These are phyloP conservation scores for Eudemis profundana DNA, from an alignment of 2,888 invertebrate genomes.

Conservation along the genomic window DNA sequence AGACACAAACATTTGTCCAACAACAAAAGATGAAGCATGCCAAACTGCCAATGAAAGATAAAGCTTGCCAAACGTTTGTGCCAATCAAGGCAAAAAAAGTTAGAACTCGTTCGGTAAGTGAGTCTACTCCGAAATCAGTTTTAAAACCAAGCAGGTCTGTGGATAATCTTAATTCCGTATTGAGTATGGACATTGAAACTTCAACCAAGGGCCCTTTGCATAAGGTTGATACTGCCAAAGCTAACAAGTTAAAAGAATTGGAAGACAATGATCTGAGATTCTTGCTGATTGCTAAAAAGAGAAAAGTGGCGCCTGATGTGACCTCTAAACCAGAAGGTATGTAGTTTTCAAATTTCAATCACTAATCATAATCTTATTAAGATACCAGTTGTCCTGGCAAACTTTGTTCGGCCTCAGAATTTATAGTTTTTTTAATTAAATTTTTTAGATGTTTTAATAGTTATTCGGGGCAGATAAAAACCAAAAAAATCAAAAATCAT, in stretches of 20 bases:
- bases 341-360: slow-evolving; percentile 44
- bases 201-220: background rate
- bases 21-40: background rate
- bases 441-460: too few species aligned
- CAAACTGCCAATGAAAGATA: slow-evolving; percentile 44
- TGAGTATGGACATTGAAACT: background rate
- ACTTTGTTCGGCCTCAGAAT: too few species aligned
- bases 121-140: slow-evolving; percentile 1
- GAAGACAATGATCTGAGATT: slow-evolving; percentile 58
- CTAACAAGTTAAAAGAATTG: slow-evolving; percentile 40
- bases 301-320: slow-evolving; percentile 43
- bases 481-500: too few species aligned
- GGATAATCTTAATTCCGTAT: background rate
- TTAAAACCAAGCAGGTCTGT: slow-evolving; percentile 22
- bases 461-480: too few species aligned
- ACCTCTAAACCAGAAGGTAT: slow-evolving; percentile 20
- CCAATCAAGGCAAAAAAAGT: slow-evolving; percentile 26
- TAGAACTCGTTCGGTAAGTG: slow-evolving; percentile 37
- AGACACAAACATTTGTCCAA: background rate
- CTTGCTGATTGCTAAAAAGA: slow-evolving; percentile 57
- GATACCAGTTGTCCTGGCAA: too few species aligned
- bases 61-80: slow-evolving; percentile 26
- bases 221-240: background rate
- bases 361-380: too few species aligned
- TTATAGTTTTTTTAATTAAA: too few species aligned